Evolutionary conservation across 1,140 invertebrate species (phyloP).

Genomic region (Drosophila ogumai): DNA sequence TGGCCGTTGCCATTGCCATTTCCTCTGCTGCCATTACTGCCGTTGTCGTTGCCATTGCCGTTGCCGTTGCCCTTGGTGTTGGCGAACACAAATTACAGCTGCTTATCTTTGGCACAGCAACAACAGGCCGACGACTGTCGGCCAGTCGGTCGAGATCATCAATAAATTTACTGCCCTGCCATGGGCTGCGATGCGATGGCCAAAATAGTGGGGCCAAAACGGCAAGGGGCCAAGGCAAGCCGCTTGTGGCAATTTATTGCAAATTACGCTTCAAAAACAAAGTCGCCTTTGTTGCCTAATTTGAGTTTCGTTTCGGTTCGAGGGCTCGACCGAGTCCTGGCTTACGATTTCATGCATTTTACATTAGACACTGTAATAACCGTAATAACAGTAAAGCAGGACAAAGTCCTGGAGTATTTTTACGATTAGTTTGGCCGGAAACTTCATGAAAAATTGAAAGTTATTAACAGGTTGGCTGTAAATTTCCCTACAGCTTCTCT

Average conservation of each 20-base stretch:
- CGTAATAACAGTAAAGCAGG: slow-evolving; percentile 46
- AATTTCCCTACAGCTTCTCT: not conserved
- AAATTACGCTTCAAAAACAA: slow-evolving; percentile 82
- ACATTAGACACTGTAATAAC: slow-evolving; percentile 57
- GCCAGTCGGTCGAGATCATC: slow-evolving; percentile 71
- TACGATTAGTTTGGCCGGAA: slow-evolving; percentile 34
- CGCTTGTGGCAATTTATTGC: slow-evolving; percentile 77
- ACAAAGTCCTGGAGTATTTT: slow-evolving; percentile 13
- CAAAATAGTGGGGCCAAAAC: slow-evolving; percentile 58
- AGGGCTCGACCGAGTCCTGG: slow-evolving; percentile 11
- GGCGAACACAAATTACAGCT: slow-evolving; percentile 80
- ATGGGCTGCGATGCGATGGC: slow-evolving; percentile 48
- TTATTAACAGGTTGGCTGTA: slow-evolving; percentile 25
- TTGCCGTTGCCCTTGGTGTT: slow-evolving; percentile 69
- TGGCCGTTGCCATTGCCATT: slow-evolving; percentile 16
- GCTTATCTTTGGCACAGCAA: slow-evolving; percentile 78
- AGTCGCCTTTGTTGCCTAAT: slow-evolving; percentile 70
- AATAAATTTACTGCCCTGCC: slow-evolving; percentile 73
- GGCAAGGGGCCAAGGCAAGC: slow-evolving; percentile 34
- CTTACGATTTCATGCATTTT: slow-evolving; percentile 70
- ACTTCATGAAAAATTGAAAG: slow-evolving; percentile 46
- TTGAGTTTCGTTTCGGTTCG: slow-evolving; percentile 56
- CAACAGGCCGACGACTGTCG: slow-evolving; percentile 47
- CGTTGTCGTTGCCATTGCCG: not conserved
- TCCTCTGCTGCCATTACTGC: slow-evolving; percentile 6